These are phyloP conservation scores for Neogobius melanostomus DNA, from an alignment of 2,113 vertebrate genomes.

Conservation along the genomic window DNA sequence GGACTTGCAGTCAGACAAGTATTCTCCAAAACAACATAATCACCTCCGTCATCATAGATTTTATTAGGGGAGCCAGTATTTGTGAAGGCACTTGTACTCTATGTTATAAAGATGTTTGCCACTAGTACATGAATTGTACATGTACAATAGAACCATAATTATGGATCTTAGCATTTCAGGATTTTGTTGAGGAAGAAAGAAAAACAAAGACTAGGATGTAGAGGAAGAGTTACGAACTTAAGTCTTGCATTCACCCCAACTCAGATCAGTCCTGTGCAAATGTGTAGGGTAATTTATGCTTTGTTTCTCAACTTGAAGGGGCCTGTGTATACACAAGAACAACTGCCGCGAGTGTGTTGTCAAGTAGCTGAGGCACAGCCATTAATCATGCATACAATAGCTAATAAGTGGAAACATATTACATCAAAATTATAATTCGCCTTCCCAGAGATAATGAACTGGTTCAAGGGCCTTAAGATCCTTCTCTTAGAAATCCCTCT, in stretches of 20 bases:
- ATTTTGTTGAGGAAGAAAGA: too few relatives aligned
- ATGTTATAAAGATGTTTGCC: too few relatives aligned
- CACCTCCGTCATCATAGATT: too few relatives aligned
- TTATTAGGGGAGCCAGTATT: too few relatives aligned
- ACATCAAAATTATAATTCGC: constrained; percentile 15
- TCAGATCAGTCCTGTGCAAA: background rate
- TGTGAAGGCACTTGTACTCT: too few relatives aligned
- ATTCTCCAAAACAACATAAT: too few relatives aligned
- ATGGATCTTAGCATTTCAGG: background rate
- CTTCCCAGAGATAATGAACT: constrained; percentile 23
- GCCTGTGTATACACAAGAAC: background rate
- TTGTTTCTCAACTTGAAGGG: background rate
- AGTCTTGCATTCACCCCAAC: background rate
- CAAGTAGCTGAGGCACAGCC: constrained; percentile 14
- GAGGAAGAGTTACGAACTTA: background rate
- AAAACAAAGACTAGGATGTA: too few relatives aligned
- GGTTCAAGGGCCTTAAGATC: constrained; percentile 26
- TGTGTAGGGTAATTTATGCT: background rate
- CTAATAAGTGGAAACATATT: constrained; percentile 28
- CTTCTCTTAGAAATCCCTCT: constrained; percentile 14
- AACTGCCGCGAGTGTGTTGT: background rate
- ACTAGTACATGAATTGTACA: too few relatives aligned
- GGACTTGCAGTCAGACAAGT: too few relatives aligned
- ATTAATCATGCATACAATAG: constrained; percentile 5
- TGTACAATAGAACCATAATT: background rate